Evolutionary conservation across 2,113 vertebrate species (phyloP), one percentile per base, ranked within the genome.

Genomic region (Hippocampus barbouri): DNA sequence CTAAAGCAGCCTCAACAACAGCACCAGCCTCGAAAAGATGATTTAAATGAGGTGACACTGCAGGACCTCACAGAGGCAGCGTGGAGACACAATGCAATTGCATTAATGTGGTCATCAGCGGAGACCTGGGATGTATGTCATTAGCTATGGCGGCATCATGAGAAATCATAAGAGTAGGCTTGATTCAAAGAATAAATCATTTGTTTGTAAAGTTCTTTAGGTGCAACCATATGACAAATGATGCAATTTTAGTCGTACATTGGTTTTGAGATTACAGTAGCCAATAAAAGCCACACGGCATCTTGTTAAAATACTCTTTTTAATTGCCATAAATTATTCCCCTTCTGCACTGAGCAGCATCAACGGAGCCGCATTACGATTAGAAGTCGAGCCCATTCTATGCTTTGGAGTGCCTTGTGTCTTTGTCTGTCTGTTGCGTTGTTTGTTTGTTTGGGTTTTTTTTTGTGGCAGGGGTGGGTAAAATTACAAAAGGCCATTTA

Each of bases 1-100:
- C 81, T 77, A 74, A 84, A 86, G 59, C 73, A 69, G 83, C 43
- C 81, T 72, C 77, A 77, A 84, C 81, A 81, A 82, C 80, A 80
- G 72, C 77, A 81, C 74, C 86, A 79, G 81, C 83, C 70, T 83
- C 72, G 81, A 78, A 78, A 76, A 83, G 85, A 89, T 79, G 73
- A 87, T 85, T 80, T 66, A 81, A 86, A 80, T 67, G 66, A 73
- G 68, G 77, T 54, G 78, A 84, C 80, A 76, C 85, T 45, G 38
- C 79, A 62, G 79, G 74, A 81, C 75, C 77, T 84, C 62, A 81
- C 76, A 77, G 78, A 80, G 68, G 27, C 75, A 1, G 12, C 11
- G 70, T 64, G 7, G 74, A 73, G 80, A 84, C 72, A 54, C 69
- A 1, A 75, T 73, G 78, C 70, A 23, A 69, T 47, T 14, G 30